Evolutionary conservation across 2,797 vertebrate genomes (phyloP).

Genomic region (Austrolebias charrua): DNA sequence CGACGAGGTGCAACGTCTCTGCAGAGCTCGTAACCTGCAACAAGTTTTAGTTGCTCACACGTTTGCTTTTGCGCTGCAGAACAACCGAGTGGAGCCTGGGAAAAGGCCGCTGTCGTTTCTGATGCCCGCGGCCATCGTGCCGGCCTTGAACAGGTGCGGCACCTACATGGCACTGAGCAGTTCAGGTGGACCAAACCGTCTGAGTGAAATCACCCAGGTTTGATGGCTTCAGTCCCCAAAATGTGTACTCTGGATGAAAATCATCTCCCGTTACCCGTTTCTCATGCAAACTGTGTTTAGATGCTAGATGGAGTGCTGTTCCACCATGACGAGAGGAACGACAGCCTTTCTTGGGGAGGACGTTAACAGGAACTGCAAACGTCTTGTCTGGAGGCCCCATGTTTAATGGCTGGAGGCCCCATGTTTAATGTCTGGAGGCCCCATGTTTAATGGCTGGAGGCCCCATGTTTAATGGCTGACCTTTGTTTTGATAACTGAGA

Average conservation of each 20-base stretch:
- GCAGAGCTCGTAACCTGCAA: not conserved
- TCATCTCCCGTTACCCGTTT: not conserved
- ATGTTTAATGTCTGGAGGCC: too few relatives aligned
- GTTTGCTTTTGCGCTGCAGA: conserved; percentile 57
- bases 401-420: too few relatives aligned
- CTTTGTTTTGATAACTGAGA: not conserved
- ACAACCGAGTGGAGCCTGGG: conserved; percentile 73
- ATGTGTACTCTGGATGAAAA: too few relatives aligned
- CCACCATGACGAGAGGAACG: conserved; percentile 79
- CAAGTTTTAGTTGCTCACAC: not conserved
- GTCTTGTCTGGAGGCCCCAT: conserved; percentile 71
- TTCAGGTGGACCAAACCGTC: conserved; percentile 76
- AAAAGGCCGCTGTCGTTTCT: conserved; percentile 82
- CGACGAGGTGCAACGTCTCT: conserved; percentile 46
- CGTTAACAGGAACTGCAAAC: conserved; percentile 74
- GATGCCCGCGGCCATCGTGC: conserved; percentile 82
- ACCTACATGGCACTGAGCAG: conserved; percentile 82
- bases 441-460: too few relatives aligned
- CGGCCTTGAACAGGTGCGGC: conserved; percentile 78
- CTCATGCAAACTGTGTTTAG: conserved; percentile 52
- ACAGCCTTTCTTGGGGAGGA: conserved; percentile 78
- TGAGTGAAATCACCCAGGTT: conserved; percentile 82
- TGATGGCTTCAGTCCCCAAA: not conserved
- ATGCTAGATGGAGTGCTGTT: conserved; percentile 82
- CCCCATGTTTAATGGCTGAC: not conserved